phyloP scores from a whole-genome alignment of 1,140 invertebrate species.

The Bombus breviceps region DNA sequence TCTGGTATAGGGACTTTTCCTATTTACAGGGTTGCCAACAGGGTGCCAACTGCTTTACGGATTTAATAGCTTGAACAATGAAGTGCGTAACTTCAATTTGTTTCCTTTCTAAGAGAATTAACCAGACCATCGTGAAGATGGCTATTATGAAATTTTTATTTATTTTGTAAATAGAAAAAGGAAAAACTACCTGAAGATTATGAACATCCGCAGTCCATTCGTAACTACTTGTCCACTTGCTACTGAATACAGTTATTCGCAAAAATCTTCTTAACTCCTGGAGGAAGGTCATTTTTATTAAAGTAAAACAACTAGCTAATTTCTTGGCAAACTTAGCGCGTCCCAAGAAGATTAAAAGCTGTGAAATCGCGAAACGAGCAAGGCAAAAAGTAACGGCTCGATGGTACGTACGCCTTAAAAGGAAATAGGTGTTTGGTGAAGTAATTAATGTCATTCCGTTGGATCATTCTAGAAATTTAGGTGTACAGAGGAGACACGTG shows the following conservation, averaged over 20 bases:
- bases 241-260: neutral
- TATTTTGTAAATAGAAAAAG: too few relatives aligned
- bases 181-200: too few relatives aligned
- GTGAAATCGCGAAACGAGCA: neutral
- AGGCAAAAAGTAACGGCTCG: neutral
- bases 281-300: neutral
- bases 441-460: conserved; percentile 59
- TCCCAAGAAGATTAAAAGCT: neutral
- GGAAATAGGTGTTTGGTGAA: conserved; percentile 20
- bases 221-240: too few relatives aligned
- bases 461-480: conserved; percentile 47
- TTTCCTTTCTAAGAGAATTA: too few relatives aligned
- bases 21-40: too few relatives aligned
- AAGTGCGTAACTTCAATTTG: too few relatives aligned
- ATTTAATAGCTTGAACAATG: too few relatives aligned
- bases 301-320: neutral
- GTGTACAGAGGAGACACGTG: conserved; percentile 27
- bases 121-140: too few relatives aligned
- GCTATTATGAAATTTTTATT: too few relatives aligned
- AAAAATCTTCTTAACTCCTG: neutral
- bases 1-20: too few relatives aligned
- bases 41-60: too few relatives aligned
- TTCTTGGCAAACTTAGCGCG: neutral
- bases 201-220: too few relatives aligned
- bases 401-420: neutral